Conservation (phyloP, 2,797 vertebrate species). For the Hippopotamyrus pictus region DNA sequence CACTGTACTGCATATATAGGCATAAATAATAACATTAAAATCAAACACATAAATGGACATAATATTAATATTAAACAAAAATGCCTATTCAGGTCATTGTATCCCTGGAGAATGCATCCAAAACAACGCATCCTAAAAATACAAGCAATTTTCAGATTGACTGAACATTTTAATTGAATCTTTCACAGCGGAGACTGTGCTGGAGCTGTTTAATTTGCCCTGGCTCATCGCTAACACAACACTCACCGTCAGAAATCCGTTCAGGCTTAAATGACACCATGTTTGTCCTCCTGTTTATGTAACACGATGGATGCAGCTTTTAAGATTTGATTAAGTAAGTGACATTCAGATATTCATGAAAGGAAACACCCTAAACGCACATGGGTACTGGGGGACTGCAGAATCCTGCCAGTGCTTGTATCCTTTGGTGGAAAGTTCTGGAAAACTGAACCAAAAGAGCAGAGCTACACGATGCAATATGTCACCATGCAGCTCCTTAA, state of each 20-base stretch:
- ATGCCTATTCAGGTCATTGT: not conserved
- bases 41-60: not conserved
- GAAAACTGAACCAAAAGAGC: not conserved
- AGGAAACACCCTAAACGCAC: not conserved
- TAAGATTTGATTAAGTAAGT: not conserved
- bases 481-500: not conserved
- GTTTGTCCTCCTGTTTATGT: not conserved
- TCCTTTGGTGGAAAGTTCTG: not conserved
- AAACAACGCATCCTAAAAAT: constrained; percentile 4
- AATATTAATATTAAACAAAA: not conserved
- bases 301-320: not conserved
- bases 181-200: not conserved
- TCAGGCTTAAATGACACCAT: not conserved
- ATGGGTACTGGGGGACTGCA: not conserved
- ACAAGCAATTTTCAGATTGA: constrained; percentile 9
- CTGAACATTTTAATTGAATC: constrained; percentile 6
- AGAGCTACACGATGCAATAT: not conserved
- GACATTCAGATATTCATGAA: not conserved
- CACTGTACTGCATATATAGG: not conserved
- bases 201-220: not conserved
- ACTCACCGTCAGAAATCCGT: not conserved
- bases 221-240: not conserved
- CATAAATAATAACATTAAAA: not conserved
- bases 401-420: not conserved
- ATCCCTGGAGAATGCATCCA: not conserved